Base-by-base conservation (phyloP, 2,113 vertebrate genomes). In the Silurus asotus region DNA sequence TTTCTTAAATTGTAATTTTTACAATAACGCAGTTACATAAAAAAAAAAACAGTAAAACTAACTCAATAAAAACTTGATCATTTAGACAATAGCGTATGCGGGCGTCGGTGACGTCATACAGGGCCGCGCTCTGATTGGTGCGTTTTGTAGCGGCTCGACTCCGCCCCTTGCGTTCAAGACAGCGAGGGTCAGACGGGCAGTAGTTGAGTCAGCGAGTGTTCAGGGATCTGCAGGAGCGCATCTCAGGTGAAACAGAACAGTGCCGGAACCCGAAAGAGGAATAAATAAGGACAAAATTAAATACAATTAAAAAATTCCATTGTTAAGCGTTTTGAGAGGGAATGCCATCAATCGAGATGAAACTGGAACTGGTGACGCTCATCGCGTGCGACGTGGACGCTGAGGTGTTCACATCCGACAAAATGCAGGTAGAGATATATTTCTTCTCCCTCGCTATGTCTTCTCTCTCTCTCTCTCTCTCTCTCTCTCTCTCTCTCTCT, bases 301-400 rank as follows among this genome's bases (percentile, higher is more conserved):
- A 1, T 56, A 20, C 9, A 14, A 65, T 15, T 0, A 82, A 25
- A 8, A n/a, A 2, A 23, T 28, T 67, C 53, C 8, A 37, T 19
- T 53, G 20, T 74, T 85, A 78, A 75, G 82, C 49, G 28, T 59
- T 82, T 87, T 82, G 72, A 80, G 92, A 88, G 91, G 94, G 92
- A 91, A 96, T 96, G 95, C 95, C 95, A 94, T 95, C 95, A 61
- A 95, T 96, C 94, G 95, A 95, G 89, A 96, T 96, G 95, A 95
- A 96, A 91, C 92, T 96, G 93, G 94, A 96, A 93, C 94, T 96
- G 94, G 91, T 95, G 93, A 95, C 94, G 89, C 94, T 96, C 92
- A 95, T 96, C 93, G 95, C 94, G 90, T 96, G 95, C 88, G 95
- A 96, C 85, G 94, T 96, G 84, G 95, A 96, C 89, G 90, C 51